Conservation (phyloP, 2,113 vertebrate genomes). For the Xiphophorus hellerii region DNA sequence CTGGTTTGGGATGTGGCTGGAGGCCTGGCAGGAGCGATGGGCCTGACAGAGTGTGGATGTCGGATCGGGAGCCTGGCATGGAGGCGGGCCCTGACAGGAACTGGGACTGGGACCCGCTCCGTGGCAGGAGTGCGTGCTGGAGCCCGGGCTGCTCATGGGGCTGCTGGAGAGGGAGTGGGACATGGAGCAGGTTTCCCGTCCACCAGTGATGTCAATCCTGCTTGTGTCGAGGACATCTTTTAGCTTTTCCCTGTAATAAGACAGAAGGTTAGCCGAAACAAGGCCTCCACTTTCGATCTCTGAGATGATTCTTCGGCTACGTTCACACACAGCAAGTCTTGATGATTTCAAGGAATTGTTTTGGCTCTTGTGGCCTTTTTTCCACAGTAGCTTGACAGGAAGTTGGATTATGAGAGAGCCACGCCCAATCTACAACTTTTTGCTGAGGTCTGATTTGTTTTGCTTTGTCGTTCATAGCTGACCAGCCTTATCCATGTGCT, state of each 20-base stretch:
- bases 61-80: conserved; percentile 53
- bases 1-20: conserved; percentile 51
- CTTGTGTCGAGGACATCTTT: conserved; percentile 88
- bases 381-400: too few relatives aligned
- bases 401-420: too few relatives aligned
- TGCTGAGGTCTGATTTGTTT: too few relatives aligned
- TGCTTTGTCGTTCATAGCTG: too few relatives aligned
- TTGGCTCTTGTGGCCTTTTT: too few relatives aligned
- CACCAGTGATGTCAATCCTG: conserved; percentile 76
- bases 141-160: conserved; percentile 65
- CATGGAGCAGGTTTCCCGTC: conserved; percentile 77
- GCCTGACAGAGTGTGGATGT: conserved; percentile 51
- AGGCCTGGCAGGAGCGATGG: conserved; percentile 57
- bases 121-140: conserved; percentile 50
- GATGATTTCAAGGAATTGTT: too few relatives aligned
- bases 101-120: conserved; percentile 60
- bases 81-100: conserved; percentile 61
- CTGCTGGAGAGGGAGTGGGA: conserved; percentile 72
- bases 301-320: background rate
- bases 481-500: too few relatives aligned
- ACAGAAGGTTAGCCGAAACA: background rate
- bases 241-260: conserved; percentile 87
- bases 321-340: too few relatives aligned
- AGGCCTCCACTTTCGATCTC: background rate
- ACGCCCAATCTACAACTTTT: too few relatives aligned